A percentile compares a stretch with the other conserved stretches of the same genome.
phyloP scores from a whole-genome alignment of 1,140 invertebrate genomes.

The Ips nitidus region DNA sequence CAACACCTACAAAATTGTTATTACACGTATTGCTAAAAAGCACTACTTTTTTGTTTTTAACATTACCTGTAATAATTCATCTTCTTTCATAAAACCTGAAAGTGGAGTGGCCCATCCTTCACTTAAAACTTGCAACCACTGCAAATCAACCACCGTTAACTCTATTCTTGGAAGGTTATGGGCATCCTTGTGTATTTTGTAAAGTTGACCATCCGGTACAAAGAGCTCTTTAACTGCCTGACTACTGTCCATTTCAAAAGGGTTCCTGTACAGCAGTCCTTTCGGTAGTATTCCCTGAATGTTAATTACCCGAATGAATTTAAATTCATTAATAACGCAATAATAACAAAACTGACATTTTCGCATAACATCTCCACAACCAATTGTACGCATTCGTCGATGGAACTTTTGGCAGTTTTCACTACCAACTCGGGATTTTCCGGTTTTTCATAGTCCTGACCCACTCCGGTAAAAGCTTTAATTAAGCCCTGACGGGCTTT shows the following conservation, averaged over 20 bases:
- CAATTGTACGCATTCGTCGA: slow-evolving; percentile 80
- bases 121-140: slow-evolving; percentile 93
- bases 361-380: slow-evolving; percentile 77
- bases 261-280: neutral
- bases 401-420: slow-evolving; percentile 75
- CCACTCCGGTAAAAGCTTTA: slow-evolving; percentile 97
- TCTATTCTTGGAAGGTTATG: slow-evolving; percentile 67
- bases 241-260: neutral
- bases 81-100: slow-evolving; percentile 95
- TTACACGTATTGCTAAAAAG: neutral
- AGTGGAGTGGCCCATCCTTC: slow-evolving; percentile 98
- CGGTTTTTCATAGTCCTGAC: slow-evolving; percentile 90
- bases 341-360: slow-evolving; percentile 55
- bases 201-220: slow-evolving; percentile 67
- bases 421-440: slow-evolving; percentile 83
- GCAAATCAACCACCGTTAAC: slow-evolving; percentile 84
- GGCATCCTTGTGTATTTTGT: slow-evolving; percentile 68
- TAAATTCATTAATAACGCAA: neutral
- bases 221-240: slow-evolving; percentile 79
- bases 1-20: slow-evolving; percentile 57
- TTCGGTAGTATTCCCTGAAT: slow-evolving; percentile 38
- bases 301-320: neutral
- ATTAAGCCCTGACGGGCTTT: slow-evolving; percentile 94
- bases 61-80: slow-evolving; percentile 78
- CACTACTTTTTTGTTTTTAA: neutral